Percentiles rank a stretch among this genome's conserved stretches.
phyloP scores from a whole-genome alignment of 2,888 invertebrate species.

The Tinea semifulvella region DNA sequence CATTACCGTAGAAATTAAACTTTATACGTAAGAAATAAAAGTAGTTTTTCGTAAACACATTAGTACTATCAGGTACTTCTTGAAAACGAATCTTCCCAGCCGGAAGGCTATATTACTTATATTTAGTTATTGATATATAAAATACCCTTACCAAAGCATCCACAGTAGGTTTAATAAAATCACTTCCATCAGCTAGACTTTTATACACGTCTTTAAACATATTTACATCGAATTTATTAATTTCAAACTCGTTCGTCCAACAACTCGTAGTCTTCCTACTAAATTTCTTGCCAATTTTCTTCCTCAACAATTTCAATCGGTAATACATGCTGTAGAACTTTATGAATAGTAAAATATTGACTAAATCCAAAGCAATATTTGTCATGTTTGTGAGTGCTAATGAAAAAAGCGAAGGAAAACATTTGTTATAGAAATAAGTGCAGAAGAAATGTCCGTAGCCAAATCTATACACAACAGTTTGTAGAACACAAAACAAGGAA shows the following conservation, averaged over 20 bases:
- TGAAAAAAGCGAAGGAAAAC: not conserved
- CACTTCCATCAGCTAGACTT: conserved; percentile 7
- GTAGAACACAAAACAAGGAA: not conserved
- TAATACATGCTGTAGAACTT: not conserved
- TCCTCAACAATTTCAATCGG: not conserved
- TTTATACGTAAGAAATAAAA: too few relatives aligned
- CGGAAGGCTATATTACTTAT: too few relatives aligned
- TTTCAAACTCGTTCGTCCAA: not conserved
- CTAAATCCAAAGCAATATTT: not conserved
- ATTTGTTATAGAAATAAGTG: not conserved
- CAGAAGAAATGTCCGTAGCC: not conserved
- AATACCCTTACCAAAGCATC: conserved; percentile 12
- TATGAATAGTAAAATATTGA: not conserved
- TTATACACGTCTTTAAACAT: not conserved
- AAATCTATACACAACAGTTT: not conserved
- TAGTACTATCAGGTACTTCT: too few relatives aligned
- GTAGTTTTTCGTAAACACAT: too few relatives aligned
- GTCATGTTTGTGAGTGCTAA: not conserved
- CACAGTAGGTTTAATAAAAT: not conserved
- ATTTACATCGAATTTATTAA: conserved; percentile 1
- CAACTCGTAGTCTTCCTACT: not conserved
- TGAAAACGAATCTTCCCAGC: too few relatives aligned
- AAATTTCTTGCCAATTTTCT: not conserved
- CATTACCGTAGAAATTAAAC: too few relatives aligned
- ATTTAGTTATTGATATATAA: too few relatives aligned